Evolutionary conservation across 2,113 vertebrate genomes (phyloP).

Genomic region (Dicaeum eximium): DNA sequence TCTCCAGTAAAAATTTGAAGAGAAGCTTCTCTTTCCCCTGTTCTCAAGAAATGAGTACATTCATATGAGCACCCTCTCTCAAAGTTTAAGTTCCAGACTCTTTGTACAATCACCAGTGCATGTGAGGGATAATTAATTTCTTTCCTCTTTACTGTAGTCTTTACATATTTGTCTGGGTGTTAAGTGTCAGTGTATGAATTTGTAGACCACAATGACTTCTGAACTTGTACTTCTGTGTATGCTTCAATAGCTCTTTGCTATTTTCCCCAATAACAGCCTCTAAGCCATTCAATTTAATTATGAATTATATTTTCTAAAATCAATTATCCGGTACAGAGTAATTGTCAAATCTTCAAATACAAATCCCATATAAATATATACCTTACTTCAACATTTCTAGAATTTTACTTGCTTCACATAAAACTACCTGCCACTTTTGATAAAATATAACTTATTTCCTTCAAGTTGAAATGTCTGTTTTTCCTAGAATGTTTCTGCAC

Average conservation of each 20-base stretch:
- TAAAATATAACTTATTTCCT: not conserved
- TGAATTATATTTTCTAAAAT: not conserved
- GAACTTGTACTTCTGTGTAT: not conserved
- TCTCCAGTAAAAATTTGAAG: not conserved
- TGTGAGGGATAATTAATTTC: not conserved
- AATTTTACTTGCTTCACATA: not conserved
- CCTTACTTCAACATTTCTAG: not conserved
- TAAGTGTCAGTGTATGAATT: not conserved
- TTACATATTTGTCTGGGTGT: not conserved
- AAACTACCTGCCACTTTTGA: not conserved
- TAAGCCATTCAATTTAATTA: not conserved
- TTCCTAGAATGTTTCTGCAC: not conserved
- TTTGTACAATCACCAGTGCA: not conserved
- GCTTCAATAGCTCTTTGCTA: not conserved
- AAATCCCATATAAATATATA: not conserved
- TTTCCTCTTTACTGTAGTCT: not conserved
- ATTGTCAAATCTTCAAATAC: not conserved
- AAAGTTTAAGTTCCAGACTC: not conserved
- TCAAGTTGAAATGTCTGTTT: not conserved
- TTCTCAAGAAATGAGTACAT: not conserved
- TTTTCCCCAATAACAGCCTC: not conserved
- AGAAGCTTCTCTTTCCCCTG: not conserved
- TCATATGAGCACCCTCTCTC: not conserved
- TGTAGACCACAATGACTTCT: not conserved
- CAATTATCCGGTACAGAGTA: not conserved